These are phyloP conservation scores for Cephus nigrinus DNA, from an alignment of 2,888 invertebrate genomes.

Conservation along the genomic window DNA sequence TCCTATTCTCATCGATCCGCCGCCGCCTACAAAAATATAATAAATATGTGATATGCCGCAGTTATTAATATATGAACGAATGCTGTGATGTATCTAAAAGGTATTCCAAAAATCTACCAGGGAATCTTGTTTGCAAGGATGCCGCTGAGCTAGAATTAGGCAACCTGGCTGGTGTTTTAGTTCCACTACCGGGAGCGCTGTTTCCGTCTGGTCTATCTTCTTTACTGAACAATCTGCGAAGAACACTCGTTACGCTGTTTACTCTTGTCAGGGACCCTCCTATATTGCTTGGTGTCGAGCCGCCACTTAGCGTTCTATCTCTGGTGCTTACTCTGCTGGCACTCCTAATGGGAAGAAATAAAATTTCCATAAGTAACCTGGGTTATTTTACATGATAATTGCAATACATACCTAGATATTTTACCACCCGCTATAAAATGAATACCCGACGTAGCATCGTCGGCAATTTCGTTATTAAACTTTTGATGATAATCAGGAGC, in stretches of 20 bases:
- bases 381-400: not conserved
- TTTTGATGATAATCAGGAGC: conserved; percentile 63
- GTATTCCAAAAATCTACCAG: not conserved
- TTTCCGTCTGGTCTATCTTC: conserved; percentile 73
- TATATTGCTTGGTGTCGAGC: conserved; percentile 60
- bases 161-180: conserved; percentile 69
- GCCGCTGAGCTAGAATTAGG: conserved; percentile 53
- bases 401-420: conserved; percentile 50
- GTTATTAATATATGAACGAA: not conserved
- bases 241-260: conserved; percentile 81
- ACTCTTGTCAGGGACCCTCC: conserved; percentile 76
- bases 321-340: conserved; percentile 59
- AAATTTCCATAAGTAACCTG: not conserved
- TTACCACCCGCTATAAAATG: conserved; percentile 73
- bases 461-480: conserved; percentile 61
- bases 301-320: conserved; percentile 54
- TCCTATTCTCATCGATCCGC: conserved; percentile 59
- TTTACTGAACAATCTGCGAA: conserved; percentile 81
- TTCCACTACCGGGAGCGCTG: conserved; percentile 49
- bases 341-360: conserved; percentile 43
- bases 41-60: not conserved
- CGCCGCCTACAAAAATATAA: conserved; percentile 22
- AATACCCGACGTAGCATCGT: conserved; percentile 79
- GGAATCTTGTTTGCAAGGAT: conserved; percentile 46
- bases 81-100: not conserved